Evolutionary conservation across 2,888 invertebrate species (phyloP).

Genomic region (Caenorhabditis doughertyi): DNA sequence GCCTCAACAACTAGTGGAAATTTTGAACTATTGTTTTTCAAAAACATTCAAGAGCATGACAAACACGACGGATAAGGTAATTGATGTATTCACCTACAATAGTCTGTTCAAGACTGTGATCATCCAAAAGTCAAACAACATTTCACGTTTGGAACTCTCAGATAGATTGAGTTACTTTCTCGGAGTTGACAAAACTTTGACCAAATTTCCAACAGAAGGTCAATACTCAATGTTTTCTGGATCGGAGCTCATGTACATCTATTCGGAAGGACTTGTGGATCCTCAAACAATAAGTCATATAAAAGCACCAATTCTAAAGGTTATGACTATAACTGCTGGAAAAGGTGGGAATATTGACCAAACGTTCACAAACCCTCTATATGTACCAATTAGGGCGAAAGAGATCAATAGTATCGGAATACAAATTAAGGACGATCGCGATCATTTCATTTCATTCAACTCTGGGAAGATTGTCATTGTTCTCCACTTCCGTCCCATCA

Average conservation of each 20-base stretch:
- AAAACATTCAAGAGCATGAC: no score
- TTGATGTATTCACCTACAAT: not conserved
- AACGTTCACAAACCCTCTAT: constrained; percentile 4
- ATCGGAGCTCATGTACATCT: constrained; percentile 19
- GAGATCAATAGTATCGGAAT: not conserved
- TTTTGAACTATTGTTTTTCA: no score
- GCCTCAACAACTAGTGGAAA: not conserved
- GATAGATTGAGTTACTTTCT: no score
- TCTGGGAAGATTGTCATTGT: constrained; percentile 39
- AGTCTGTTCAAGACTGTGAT: not conserved
- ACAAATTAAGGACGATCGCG: constrained; percentile 26
- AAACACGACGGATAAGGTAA: not conserved
- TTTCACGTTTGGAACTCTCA: not conserved
- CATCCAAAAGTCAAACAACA: not conserved
- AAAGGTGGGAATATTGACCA: not conserved
- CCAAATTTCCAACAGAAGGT: no score
- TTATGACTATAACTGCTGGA: not conserved
- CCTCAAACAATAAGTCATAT: constrained; percentile 15
- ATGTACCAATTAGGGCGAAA: constrained; percentile 1
- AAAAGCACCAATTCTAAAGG: constrained; percentile 23
- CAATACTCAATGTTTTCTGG: no score
- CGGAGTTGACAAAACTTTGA: no score
- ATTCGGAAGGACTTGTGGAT: constrained; percentile 7
- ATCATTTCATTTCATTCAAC: constrained; percentile 38
- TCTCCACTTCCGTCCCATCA: constrained; percentile 27